A percentile compares a stretch with the other conserved stretches of the same genome.
Conservation (phyloP, 2,888 invertebrate species). For the Trissolcus brochymenae region DNA sequence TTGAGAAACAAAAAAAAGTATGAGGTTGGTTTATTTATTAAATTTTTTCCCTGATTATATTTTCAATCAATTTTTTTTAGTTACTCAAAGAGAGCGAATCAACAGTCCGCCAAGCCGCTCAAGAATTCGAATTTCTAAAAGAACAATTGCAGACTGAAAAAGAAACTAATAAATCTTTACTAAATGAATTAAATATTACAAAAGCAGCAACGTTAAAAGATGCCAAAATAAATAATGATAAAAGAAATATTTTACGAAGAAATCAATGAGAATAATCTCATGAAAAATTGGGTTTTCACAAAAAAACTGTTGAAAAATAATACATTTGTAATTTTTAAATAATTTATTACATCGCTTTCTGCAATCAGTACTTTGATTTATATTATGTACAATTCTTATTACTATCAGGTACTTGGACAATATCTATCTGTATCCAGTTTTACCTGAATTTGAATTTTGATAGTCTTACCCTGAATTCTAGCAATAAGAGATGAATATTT, state of each 20-base stretch:
- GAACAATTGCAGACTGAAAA: slow-evolving; percentile 61
- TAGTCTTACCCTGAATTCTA: slow-evolving; percentile 80
- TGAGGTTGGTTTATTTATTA: too few species aligned
- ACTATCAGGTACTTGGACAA: slow-evolving; percentile 35
- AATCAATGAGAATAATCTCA: slow-evolving; percentile 56
- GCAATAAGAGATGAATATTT: slow-evolving; percentile 82
- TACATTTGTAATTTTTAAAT: background rate
- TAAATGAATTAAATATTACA: slow-evolving; percentile 53
- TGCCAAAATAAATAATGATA: slow-evolving; percentile 3
- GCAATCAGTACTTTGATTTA: background rate
- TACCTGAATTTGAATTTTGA: slow-evolving; percentile 65
- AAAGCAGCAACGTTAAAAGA: slow-evolving; percentile 45
- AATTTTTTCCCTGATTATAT: background rate
- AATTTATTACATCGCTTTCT: background rate
- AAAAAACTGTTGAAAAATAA: slow-evolving; percentile 4
- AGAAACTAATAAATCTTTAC: slow-evolving; percentile 58
- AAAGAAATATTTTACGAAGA: slow-evolving; percentile 59
- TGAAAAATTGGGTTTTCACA: slow-evolving; percentile 61
- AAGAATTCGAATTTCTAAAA: slow-evolving; percentile 63
- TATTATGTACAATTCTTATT: slow-evolving; percentile 14
- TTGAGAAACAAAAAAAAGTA: slow-evolving; percentile 63
- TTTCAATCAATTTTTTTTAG: slow-evolving; percentile 47
- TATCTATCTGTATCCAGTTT: background rate
- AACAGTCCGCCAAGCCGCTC: slow-evolving; percentile 63
- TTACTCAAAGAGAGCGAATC: slow-evolving; percentile 64